Evolutionary conservation across 2,888 invertebrate species (phyloP), one percentile per base, ranked within the genome.

Genomic region (Patella ulyssiponensis): DNA sequence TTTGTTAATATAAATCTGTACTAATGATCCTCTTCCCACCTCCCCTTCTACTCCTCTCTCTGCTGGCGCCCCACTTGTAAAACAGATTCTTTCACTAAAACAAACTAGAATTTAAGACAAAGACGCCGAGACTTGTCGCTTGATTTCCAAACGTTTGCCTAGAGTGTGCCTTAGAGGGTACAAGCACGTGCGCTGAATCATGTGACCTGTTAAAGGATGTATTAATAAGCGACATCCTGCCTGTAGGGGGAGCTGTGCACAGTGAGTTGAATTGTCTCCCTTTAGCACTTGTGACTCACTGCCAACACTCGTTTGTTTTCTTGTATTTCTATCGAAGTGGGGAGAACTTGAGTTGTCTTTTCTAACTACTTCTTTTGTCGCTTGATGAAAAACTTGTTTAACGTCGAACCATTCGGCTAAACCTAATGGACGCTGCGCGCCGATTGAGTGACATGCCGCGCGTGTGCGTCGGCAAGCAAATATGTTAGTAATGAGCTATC

Each of bases 401-500:
- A 64, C 64, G 64, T 64, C 64, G 64, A 64, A 64, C 20, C 20
- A 23, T 64, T 20, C 64, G 23, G 44, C 44, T 44, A 44, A 11
- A 23, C 2, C 64, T 64, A 64, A 64, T 64, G 64, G 64, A 64
- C 64, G 64, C 64, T 23, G 64, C 64, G 23, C 20, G 23, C 20
- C 64, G 23, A 23, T 64, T 23, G 23, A 23, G 23, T 64, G 64
- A 20, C 64, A 64, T 64, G 14, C 20, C 14, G 75, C 69, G 75
- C 75, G 75, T 70, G 75, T 75, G 75, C 75, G 73, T 53, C 51
- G 64, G 64, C 72, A 72, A 73, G 71, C 72, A 73, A 76, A 72
- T 73, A 76, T 72, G 76, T 76, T 73, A 52, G 69, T 76, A 76
- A 76, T 76, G 76, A 76, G 76, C 71, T 52, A 73, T 76, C 76